These are phyloP conservation scores for Hyalella azteca DNA, from an alignment of 2,888 invertebrate genomes.

Conservation along the genomic window DNA sequence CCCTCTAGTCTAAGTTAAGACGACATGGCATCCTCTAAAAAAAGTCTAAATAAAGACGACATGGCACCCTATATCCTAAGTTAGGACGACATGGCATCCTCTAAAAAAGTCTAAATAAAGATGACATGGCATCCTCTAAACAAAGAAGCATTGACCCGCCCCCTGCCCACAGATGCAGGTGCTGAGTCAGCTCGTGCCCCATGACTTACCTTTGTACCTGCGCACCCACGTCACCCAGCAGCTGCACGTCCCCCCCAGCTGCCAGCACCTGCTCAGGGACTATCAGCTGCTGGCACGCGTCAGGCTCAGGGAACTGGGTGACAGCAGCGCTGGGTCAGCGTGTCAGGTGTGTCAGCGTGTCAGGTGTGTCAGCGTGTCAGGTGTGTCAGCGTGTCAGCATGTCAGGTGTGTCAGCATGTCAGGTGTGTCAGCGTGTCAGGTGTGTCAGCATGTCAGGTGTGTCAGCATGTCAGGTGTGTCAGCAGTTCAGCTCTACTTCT, in stretches of 20 bases:
- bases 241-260: neutral
- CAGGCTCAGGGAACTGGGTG: neutral
- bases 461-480: neutral
- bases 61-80: too few species aligned
- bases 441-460: neutral
- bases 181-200: neutral
- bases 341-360: neutral
- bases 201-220: neutral
- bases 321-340: neutral
- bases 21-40: too few species aligned
- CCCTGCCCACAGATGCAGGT: neutral
- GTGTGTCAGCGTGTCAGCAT: neutral
- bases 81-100: too few species aligned
- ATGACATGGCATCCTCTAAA: too few species aligned
- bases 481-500: neutral
- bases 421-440: neutral
- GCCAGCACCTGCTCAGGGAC: neutral
- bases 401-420: neutral
- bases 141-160: too few species aligned
- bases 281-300: slow-evolving; percentile 1
- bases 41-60: too few species aligned
- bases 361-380: neutral
- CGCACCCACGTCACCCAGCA: slow-evolving; percentile 29
- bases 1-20: too few species aligned
- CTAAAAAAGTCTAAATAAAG: too few species aligned